Percentiles rank a stretch among this genome's conserved stretches.
phyloP scores from a whole-genome alignment of 2,113 vertebrate genomes.

The Mobula hypostoma region DNA sequence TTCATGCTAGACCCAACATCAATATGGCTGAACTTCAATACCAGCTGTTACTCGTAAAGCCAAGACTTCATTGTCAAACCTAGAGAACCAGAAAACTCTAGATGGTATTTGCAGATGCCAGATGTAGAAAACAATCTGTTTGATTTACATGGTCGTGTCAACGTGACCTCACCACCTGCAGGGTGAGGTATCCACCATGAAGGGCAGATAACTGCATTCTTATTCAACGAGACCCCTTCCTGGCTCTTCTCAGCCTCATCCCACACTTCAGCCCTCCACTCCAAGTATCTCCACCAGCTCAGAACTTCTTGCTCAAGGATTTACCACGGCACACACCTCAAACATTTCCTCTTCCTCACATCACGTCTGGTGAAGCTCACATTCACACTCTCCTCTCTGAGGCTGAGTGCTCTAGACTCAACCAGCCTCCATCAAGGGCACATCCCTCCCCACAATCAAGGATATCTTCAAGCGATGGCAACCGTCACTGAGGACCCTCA shows the following conservation, averaged over 20 bases:
- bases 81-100: not conserved
- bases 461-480: no score
- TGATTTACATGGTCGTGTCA: not conserved
- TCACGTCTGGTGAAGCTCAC: no score
- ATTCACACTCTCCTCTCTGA: not conserved
- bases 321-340: not conserved
- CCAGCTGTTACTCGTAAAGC: not conserved
- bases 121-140: not conserved
- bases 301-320: not conserved
- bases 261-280: not conserved
- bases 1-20: not conserved
- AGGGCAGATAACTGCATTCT: not conserved
- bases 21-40: not conserved
- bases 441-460: no score
- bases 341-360: not conserved
- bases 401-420: not conserved
- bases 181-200: not conserved
- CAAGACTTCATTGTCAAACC: not conserved
- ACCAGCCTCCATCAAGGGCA: no score
- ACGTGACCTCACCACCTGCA: not conserved
- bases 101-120: not conserved
- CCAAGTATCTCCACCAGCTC: not conserved
- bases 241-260: not conserved
- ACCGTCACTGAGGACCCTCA: no score
- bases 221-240: no score